Conservation (phyloP, 53 echinoderm and acorn worm species). For the Temnopleurus reevesii region DNA sequence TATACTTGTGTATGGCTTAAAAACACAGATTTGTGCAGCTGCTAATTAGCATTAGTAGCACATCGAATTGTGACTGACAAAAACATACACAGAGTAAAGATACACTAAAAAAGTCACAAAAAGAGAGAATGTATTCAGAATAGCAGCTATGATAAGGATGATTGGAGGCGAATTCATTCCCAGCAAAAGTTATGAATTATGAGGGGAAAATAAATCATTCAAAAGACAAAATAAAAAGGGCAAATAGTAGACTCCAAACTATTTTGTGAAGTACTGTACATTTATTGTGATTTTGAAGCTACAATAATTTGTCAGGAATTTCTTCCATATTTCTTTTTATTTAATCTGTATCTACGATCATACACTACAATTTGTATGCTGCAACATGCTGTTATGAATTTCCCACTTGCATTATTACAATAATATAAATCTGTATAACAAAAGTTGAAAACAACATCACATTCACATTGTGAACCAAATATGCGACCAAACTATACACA, state of each 20-base stretch:
- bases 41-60: too few species aligned
- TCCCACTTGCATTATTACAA: slow-evolving; percentile 23
- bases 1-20: too few species aligned
- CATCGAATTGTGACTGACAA: too few species aligned
- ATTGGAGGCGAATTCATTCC: too few species aligned
- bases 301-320: slow-evolving; percentile 38
- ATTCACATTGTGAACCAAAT: slow-evolving; percentile 48
- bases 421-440: slow-evolving; percentile 55
- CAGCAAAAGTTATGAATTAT: too few species aligned
- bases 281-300: slow-evolving; percentile 61
- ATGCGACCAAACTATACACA: slow-evolving; percentile 45
- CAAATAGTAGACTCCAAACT: not conserved
- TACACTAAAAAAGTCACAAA: too few species aligned
- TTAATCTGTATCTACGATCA: slow-evolving; percentile 33
- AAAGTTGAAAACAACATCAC: slow-evolving; percentile 37
- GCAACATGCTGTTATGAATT: slow-evolving; percentile 24
- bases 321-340: not conserved
- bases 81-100: too few species aligned
- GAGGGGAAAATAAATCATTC: too few species aligned
- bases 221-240: not conserved
- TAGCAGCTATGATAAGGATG: too few species aligned
- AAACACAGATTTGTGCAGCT: too few species aligned
- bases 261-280: slow-evolving; percentile 63
- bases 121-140: too few species aligned
- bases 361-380: not conserved